Evolutionary conservation across 2,888 invertebrate genomes (phyloP), one percentile per base, ranked within the genome.

Genomic region (Drosophila falleni): DNA sequence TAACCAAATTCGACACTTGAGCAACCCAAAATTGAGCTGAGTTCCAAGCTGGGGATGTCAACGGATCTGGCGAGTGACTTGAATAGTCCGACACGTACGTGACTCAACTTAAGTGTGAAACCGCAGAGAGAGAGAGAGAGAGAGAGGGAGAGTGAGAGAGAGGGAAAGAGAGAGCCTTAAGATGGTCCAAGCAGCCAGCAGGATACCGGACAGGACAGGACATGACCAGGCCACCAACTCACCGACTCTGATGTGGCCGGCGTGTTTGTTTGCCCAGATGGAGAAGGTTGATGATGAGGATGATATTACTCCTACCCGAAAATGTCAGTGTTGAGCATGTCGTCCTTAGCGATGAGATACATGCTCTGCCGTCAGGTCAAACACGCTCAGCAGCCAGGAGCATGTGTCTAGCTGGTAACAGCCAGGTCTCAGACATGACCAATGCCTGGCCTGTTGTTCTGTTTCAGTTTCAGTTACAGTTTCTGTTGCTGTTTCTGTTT

Each of bases 41-140:
- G 41, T 41, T 59, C 37, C 37, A 19, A 58, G 56, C 67, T 49
- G 55, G 41, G 41, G 44, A 53, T 63, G 73, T 59, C 63, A 47
- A 44, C 19, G 29, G 35, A 46, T 39, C 46, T 11, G 26, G 47
- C 15, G 9, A 31, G 42, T 9, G 33, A 44, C 33, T 35, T 35
- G 33, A 35, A 65, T 37, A 58, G 79, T 64, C 71, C 55, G 74
- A 70, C 66, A 71, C 70, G 71, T 71, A 84, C 84, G 84, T 86
- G 78, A 78, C 76, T 58, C 53, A 76, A 76, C 59, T 80, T 51
- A 60, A 83, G 78, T 80, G 81, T 66, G 65, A 85, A 84, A 62
- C 78, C 76, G 50, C 73, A 10, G 2, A 23, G 42, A 13, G 29
- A 33, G 19, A 31, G 33, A 26, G 19, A n/a, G n/a, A 31, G 31